Percentiles rank a stretch among this genome's conserved stretches.
These are phyloP conservation scores for Lagocephalus sceleratus DNA, from an alignment of 2,797 vertebrate species.

Conservation along the genomic window DNA sequence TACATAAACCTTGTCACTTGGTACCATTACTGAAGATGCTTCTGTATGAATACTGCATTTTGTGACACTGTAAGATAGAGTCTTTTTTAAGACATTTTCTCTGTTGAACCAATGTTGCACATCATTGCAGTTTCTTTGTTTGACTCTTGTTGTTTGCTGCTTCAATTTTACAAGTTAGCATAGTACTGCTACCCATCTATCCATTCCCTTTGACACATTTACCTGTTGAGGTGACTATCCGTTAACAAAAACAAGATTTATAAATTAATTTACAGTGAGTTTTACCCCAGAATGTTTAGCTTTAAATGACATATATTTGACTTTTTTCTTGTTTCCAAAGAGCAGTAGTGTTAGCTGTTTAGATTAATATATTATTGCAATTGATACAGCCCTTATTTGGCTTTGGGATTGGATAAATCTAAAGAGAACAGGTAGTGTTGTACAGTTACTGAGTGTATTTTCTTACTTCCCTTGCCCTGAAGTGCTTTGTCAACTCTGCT, in stretches of 20 bases:
- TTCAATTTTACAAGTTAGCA: no score
- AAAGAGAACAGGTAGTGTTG: conserved; percentile 33
- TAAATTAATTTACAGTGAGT: conserved; percentile 39
- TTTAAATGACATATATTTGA: conserved; percentile 28
- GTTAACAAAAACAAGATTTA: conserved; percentile 50
- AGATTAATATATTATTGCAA: conserved; percentile 19
- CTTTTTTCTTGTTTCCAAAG: conserved; percentile 38
- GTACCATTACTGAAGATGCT: no score
- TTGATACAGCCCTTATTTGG: conserved; percentile 46
- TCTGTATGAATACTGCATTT: no score
- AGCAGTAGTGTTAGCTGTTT: conserved; percentile 38
- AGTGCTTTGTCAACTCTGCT: conserved; percentile 34
- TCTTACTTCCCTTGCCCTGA: conserved; percentile 47
- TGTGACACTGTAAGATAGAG: no score
- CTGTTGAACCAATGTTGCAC: conserved; percentile 34
- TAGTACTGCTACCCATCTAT: conserved; percentile 22
- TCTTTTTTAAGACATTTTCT: conserved; percentile 12
- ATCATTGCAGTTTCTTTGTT: conserved; percentile 18
- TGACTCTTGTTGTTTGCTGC: conserved; percentile 20
- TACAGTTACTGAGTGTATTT: conserved; percentile 44
- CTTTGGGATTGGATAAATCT: conserved; percentile 39
- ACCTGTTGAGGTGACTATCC: conserved; percentile 40
- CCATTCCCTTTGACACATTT: conserved; percentile 22
- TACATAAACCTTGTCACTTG: no score
- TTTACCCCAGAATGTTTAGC: conserved; percentile 51